A percentile compares a stretch with the other conserved stretches of the same genome.
Evolutionary conservation across 2,797 vertebrate genomes (phyloP).

Genomic region (Rhinophrynus dorsalis): DNA sequence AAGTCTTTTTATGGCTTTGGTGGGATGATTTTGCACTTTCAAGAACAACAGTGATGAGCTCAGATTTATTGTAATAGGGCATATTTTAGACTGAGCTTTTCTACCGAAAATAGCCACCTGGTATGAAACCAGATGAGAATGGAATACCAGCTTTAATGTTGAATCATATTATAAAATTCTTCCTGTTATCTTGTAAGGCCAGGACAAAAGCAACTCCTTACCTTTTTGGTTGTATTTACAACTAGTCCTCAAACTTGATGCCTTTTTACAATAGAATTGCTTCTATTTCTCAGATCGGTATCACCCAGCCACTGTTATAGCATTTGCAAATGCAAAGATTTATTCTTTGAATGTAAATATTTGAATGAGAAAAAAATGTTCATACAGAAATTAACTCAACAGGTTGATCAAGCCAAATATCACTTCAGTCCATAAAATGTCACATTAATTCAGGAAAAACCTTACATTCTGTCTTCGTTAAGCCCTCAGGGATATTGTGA

Average conservation of each 20-base stretch:
- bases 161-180: too few species aligned
- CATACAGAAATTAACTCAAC: neutral
- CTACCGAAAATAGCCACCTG: too few species aligned
- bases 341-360: too few species aligned
- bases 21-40: too few species aligned
- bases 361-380: too few species aligned
- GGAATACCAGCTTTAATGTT: too few species aligned
- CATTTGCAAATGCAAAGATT: neutral
- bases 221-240: neutral
- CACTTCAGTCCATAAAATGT: neutral
- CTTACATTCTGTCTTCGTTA: conserved; percentile 5
- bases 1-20: too few species aligned
- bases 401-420: neutral
- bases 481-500: conserved; percentile 10
- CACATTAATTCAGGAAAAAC: conserved; percentile 17
- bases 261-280: neutral
- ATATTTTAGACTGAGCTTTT: too few species aligned
- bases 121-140: too few species aligned
- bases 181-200: too few species aligned
- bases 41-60: too few species aligned
- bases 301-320: neutral
- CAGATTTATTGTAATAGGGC: too few species aligned
- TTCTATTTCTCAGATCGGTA: neutral
- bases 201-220: neutral
- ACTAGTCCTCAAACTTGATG: neutral